Conservation (phyloP, 2,113 vertebrate species). For the Cyrtonyx montezumae region DNA sequence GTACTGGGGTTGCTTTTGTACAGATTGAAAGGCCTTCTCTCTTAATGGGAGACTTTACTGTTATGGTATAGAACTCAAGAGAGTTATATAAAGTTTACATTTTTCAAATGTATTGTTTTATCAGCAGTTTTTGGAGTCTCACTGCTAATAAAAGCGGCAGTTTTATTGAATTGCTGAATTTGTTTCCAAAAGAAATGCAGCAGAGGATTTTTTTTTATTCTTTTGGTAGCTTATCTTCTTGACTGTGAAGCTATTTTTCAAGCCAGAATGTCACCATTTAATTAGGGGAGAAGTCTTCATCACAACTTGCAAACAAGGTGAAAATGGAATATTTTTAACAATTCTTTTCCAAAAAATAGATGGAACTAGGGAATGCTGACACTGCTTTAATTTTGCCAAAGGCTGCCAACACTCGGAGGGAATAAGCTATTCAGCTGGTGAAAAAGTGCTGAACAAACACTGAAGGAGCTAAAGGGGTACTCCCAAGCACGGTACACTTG, state of each 20-base stretch:
- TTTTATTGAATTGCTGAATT: not conserved
- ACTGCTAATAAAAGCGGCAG: constrained; percentile 19
- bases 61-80: not conserved
- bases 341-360: constrained; percentile 59
- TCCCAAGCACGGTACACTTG: constrained; percentile 46
- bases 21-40: not conserved
- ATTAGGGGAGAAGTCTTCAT: constrained; percentile 38
- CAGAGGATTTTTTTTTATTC: not conserved
- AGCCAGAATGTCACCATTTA: constrained; percentile 50
- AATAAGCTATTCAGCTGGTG: constrained; percentile 61
- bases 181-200: not conserved
- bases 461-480: constrained; percentile 62
- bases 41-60: not conserved
- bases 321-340: constrained; percentile 42
- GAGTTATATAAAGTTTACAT: not conserved
- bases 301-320: constrained; percentile 64
- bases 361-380: constrained; percentile 65
- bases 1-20: not conserved
- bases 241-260: constrained; percentile 42
- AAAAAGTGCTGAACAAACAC: constrained; percentile 73
- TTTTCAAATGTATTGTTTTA: constrained; percentile 28
- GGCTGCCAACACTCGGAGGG: constrained; percentile 59
- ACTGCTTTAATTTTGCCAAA: constrained; percentile 68
- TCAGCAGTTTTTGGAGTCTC: constrained; percentile 6
- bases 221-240: constrained; percentile 3